Percentiles rank a stretch among this genome's conserved stretches.
phyloP scores from a whole-genome alignment of 2,888 invertebrate genomes.

The Tridacna crocea region DNA sequence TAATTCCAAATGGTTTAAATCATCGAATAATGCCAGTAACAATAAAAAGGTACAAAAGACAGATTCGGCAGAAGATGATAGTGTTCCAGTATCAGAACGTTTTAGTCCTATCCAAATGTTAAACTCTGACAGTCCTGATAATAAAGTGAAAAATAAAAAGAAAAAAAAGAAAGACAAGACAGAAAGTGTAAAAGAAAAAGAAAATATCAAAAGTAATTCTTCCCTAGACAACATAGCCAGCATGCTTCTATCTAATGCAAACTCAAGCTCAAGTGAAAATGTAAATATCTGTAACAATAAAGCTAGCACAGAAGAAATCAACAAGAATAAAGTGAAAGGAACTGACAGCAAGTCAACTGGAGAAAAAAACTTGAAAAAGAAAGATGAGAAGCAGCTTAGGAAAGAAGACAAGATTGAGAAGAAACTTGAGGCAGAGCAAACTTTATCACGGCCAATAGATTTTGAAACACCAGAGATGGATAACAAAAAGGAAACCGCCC shows the following conservation, averaged over 20 bases:
- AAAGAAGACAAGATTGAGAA: constrained; percentile 52
- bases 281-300: not conserved
- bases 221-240: constrained; percentile 67
- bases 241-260: constrained; percentile 41
- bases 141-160: constrained; percentile 68
- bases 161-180: constrained; percentile 80
- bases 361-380: constrained; percentile 19
- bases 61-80: constrained; percentile 22
- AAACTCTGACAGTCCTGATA: constrained; percentile 41
- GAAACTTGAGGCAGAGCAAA: constrained; percentile 24
- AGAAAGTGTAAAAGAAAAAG: constrained; percentile 40
- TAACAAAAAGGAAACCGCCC: not conserved
- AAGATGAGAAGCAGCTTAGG: constrained; percentile 34
- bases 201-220: constrained; percentile 51
- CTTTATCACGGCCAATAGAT: not conserved
- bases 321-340: not conserved
- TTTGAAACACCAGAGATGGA: not conserved
- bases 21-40: not conserved
- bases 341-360: not conserved
- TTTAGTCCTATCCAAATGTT: constrained; percentile 59
- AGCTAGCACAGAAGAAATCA: not conserved
- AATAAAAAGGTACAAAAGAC: constrained; percentile 31
- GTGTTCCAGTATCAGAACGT: constrained; percentile 15
- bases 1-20: constrained; percentile 28
- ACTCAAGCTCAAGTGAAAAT: constrained; percentile 21